These are phyloP conservation scores for Gracilinanus agilis DNA, from an alignment of 2,113 vertebrate species.

Conservation along the genomic window DNA sequence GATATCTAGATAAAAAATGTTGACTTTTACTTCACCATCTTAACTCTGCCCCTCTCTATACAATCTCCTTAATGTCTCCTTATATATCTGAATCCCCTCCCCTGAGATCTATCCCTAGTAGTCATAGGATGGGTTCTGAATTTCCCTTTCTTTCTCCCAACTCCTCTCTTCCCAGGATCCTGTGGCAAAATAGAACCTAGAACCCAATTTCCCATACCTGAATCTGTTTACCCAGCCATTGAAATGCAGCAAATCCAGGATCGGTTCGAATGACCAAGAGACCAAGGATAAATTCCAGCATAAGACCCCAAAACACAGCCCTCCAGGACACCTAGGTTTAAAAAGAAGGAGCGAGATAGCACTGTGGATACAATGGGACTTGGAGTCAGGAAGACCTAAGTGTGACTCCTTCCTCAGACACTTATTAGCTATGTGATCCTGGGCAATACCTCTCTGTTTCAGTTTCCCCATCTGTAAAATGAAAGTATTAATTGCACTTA, in stretches of 20 bases:
- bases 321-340: constrained; percentile 90
- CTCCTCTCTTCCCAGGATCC: background rate
- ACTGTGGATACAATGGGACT: background rate
- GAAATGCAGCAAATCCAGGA: constrained; percentile 89
- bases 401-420: background rate
- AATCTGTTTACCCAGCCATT: constrained; percentile 94
- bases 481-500: background rate
- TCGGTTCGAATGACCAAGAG: constrained; percentile 93
- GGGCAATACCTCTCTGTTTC: background rate
- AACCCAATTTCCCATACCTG: constrained; percentile 86
- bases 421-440: background rate
- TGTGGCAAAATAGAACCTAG: constrained; percentile 4
- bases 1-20: background rate
- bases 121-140: background rate
- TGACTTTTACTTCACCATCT: background rate
- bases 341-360: constrained; percentile 47
- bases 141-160: background rate
- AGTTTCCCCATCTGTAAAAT: background rate
- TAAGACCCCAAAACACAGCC: constrained; percentile 92
- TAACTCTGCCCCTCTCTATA: background rate
- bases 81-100: constrained; percentile 21
- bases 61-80: background rate
- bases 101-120: background rate
- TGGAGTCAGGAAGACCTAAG: background rate
- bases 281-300: constrained; percentile 92